Conservation (phyloP, 2,888 invertebrate species). For the Ptilodon capucinus region DNA sequence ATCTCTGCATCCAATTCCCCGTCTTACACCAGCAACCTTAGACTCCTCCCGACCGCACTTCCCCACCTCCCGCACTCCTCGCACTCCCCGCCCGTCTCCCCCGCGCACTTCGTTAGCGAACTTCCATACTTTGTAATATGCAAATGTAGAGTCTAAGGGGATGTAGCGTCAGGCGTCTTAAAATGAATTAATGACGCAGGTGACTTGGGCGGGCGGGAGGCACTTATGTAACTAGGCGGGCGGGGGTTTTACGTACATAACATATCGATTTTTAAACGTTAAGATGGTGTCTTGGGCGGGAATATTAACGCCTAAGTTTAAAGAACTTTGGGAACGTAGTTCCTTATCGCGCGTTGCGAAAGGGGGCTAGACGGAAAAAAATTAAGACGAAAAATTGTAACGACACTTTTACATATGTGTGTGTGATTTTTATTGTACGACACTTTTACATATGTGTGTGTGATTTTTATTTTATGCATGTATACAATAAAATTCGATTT, state of each 20-base stretch:
- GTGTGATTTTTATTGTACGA: too few relatives aligned
- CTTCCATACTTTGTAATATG: slow-evolving; percentile 83
- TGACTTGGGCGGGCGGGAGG: slow-evolving; percentile 47
- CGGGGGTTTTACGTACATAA: slow-evolving; percentile 8
- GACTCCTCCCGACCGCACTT: slow-evolving; percentile 45
- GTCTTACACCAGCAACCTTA: slow-evolving; percentile 77
- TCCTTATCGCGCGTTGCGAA: too few relatives aligned
- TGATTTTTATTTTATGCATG: too few relatives aligned
- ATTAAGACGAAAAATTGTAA: too few relatives aligned
- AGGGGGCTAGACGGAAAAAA: too few relatives aligned
- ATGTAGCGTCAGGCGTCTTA: slow-evolving; percentile 71
- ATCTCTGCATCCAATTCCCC: slow-evolving; percentile 75
- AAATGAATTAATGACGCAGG: slow-evolving; percentile 82
- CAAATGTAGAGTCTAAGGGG: slow-evolving; percentile 76
- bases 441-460: too few relatives aligned
- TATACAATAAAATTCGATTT: too few relatives aligned
- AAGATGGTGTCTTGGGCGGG: background rate
- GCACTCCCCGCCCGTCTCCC: slow-evolving; percentile 18
- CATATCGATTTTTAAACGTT: slow-evolving; percentile 28
- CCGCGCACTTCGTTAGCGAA: slow-evolving; percentile 74
- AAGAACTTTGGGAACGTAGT: too few relatives aligned
- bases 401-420: too few relatives aligned
- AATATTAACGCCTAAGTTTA: too few relatives aligned
- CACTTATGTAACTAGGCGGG: slow-evolving; percentile 18
- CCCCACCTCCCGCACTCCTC: slow-evolving; percentile 32